phyloP scores from a whole-genome alignment of 2,888 invertebrate genomes.

The Erebia ligea region DNA sequence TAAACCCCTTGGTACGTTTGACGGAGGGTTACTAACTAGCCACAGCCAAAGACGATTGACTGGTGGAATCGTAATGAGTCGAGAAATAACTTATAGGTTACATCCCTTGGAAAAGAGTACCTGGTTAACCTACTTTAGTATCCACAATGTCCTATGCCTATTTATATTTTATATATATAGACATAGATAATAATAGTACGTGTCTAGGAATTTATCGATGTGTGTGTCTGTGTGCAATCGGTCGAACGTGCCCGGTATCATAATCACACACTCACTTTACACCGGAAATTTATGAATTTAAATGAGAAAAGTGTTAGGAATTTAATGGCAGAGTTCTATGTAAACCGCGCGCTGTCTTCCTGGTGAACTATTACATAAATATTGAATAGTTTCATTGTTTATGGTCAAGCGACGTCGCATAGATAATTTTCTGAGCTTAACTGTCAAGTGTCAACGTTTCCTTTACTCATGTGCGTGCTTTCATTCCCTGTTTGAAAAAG shows the following conservation, averaged over 20 bases:
- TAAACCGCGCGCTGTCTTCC: constrained; percentile 62
- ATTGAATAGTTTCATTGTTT: constrained; percentile 69
- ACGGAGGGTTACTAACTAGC: too few relatives aligned
- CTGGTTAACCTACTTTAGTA: constrained; percentile 4
- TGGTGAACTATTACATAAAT: constrained; percentile 65
- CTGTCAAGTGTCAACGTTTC: constrained; percentile 42
- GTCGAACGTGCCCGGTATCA: constrained; percentile 71
- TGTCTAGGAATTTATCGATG: constrained; percentile 54
- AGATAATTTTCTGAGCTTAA: constrained; percentile 53
- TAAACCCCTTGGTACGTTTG: too few relatives aligned
- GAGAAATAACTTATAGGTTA: too few relatives aligned
- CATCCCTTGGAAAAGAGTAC: not conserved
- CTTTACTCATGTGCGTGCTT: constrained; percentile 19
- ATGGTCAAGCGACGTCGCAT: constrained; percentile 51
- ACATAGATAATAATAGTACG: constrained; percentile 48
- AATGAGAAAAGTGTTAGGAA: constrained; percentile 82
- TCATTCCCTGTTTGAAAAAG: not conserved
- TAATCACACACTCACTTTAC: constrained; percentile 65
- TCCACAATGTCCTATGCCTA: not conserved
- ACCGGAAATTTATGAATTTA: constrained; percentile 83
- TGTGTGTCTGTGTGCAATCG: constrained; percentile 71
- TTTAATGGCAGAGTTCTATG: constrained; percentile 75
- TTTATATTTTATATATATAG: not conserved
- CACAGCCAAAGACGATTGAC: too few relatives aligned
- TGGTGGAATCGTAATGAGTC: too few relatives aligned